Base-by-base conservation (phyloP, 2,797 vertebrate genomes). In the Microhierax caerulescens region DNA sequence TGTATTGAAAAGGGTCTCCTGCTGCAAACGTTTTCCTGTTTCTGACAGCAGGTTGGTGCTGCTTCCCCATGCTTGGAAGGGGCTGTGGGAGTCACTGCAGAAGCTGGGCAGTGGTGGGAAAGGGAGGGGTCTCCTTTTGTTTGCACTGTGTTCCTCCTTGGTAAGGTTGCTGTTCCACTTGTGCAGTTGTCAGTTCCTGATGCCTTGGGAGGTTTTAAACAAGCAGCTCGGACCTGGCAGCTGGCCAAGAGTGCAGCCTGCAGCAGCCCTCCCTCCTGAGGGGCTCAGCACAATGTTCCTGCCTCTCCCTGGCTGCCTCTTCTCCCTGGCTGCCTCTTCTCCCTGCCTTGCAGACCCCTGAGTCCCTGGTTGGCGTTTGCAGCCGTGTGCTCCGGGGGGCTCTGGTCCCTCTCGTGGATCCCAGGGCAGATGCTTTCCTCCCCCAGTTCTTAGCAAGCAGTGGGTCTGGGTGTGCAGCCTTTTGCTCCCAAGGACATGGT, bases 131-230 rank as follows among this genome's bases (percentile, higher is more conserved):
- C 41, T 87, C 39, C 23, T 28, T 51, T 57, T 34, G 34, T 25
- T n/a, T 27, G 59, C 1, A 2, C 39, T 0, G 0, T 65, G 51
- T 37, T 82, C 59, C 1, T 17, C n/a, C 30, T 90, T 1, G 2
- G 54, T 54, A 37, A 61, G 28, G 50, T 6, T 54, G 51, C 47
- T 59, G 37, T 51, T 80, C 32, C 3, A 1, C 14, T 65, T 24
- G 59, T 25, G 69, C 57, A 20, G 50, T 45, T 5, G 2, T 41
- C 61, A 20, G 1, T 53, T 64, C 50, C 50, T 28, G 27, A 13
- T 69, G 34, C 56, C 56, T 59, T 5, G 1, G 41, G 61, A 75
- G 51, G 37, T 36, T 63, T 59, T 50, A 51, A 28, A 7, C 25
- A 21, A 57, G 68, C 7, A 3, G 23, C 80, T 57, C 22, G 1